Evolutionary conservation across 2,888 invertebrate species (phyloP).

Genomic region (Aphodius sticticus): DNA sequence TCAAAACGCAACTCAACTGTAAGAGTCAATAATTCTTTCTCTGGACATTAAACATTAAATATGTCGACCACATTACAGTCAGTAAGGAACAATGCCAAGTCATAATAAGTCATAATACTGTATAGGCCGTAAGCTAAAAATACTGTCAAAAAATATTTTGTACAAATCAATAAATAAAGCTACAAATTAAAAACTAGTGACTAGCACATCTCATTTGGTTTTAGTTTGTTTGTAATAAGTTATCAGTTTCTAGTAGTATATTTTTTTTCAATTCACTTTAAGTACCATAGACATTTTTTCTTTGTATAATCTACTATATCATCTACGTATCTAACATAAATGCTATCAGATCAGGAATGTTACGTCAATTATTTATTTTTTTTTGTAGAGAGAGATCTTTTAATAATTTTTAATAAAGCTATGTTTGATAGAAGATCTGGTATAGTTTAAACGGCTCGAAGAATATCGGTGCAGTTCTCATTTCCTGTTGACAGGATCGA

Average conservation of each 20-base stretch:
- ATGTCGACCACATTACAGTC: slow-evolving; percentile 14
- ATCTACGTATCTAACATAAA: slow-evolving; percentile 35
- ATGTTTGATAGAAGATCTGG: not conserved
- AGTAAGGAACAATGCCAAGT: slow-evolving; percentile 5
- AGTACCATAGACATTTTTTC: slow-evolving; percentile 18
- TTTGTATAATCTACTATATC: slow-evolving; percentile 26
- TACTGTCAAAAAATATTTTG: slow-evolving; percentile 38
- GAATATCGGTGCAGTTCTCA: slow-evolving; percentile 33
- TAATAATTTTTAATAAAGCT: slow-evolving; percentile 10
- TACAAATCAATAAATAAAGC: slow-evolving; percentile 42
- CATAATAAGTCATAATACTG: slow-evolving; percentile 45
- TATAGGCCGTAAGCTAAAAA: slow-evolving; percentile 49
- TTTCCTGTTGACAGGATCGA: slow-evolving; percentile 34
- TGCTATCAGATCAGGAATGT: slow-evolving; percentile 33
- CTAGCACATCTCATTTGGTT: slow-evolving; percentile 35
- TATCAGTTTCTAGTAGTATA: slow-evolving; percentile 20
- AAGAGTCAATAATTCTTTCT: slow-evolving; percentile 8
- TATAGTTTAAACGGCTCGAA: not conserved
- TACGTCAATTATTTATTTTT: slow-evolving; percentile 26
- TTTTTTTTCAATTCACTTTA: slow-evolving; percentile 28
- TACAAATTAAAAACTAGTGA: slow-evolving; percentile 33
- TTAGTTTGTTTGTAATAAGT: slow-evolving; percentile 22
- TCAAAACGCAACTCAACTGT: not conserved
- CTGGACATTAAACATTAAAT: slow-evolving; percentile 12
- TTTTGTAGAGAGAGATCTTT: slow-evolving; percentile 31